Base-by-base conservation (phyloP, 2,888 invertebrate genomes). In the Drosophila hamatofila region DNA sequence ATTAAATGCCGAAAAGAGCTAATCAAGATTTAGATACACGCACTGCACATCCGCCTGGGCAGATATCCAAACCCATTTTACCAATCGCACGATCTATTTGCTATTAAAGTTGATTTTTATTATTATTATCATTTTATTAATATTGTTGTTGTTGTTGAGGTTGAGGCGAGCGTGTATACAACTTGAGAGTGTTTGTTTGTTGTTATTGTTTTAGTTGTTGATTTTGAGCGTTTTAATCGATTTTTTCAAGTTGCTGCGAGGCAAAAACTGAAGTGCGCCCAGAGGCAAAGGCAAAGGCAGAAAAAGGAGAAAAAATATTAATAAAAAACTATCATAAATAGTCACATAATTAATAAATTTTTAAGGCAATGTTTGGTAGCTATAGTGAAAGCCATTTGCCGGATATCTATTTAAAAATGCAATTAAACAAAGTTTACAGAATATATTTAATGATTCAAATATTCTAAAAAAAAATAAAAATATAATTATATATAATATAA, bases 21-120 rank as follows among this genome's bases (percentile, higher is more conserved):
- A 87, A 83, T 83, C 83, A 82, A 82, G 83, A 82, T 83, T 67
- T 44, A 65, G 51, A 68, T 46, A 70, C 77, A 73, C 72, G 82
- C 72, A 75, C 60, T 64, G 57, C 58, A 69, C 64, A 84, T 87
- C 81, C 84, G 72, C 68, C 70, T 78, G 56, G 61, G 54, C 72
- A 42, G 56, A 42, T 37, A 35, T 44, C 64, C 51, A 52, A 59
- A 56, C 52, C 56, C 60, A 74, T 60, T 74, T 60, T 49, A 63
- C 39, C 63, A 78, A 66, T 65, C 79, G 76, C 80, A 82, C 80
- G 81, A 82, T 85, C 73, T 65, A 55, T 74, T 87, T 71, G 59
- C 81, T 60, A 68, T 75, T 69, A 46, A 72, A 75, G 63, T 61
- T 64, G 68, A 82, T 82, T 82, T 65, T 70, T 70, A 64, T 67